phyloP scores from a whole-genome alignment of 2,113 vertebrate species.

The Narcine bancroftii region DNA sequence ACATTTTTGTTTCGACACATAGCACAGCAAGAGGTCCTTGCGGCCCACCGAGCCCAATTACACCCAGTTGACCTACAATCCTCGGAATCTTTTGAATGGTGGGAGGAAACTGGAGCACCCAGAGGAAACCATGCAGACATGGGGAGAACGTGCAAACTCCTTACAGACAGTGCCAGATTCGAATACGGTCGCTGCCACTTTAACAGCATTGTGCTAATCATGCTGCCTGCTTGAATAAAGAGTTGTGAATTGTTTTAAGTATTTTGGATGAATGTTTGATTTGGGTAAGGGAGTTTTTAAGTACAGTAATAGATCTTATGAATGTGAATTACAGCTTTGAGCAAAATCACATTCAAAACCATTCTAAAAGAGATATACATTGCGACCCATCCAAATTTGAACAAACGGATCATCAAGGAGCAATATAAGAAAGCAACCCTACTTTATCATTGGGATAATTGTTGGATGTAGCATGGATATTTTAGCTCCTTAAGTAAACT shows the following conservation, averaged over 20 bases:
- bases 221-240: not conserved
- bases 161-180: too few species aligned
- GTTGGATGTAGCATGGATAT: slow-evolving; percentile 55
- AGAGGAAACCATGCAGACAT: too few species aligned
- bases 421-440: slow-evolving; percentile 47
- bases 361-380: not conserved
- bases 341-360: not conserved
- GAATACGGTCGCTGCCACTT: too few species aligned
- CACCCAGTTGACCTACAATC: too few species aligned
- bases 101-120: too few species aligned
- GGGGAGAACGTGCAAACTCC: too few species aligned
- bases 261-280: not conserved
- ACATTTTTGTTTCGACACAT: too few species aligned
- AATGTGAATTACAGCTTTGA: not conserved
- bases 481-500: slow-evolving; percentile 53
- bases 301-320: not conserved
- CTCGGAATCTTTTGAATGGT: too few species aligned
- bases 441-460: slow-evolving; percentile 43
- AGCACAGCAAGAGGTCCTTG: too few species aligned
- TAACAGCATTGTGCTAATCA: too few species aligned
- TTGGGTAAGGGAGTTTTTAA: not conserved
- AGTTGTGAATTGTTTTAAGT: not conserved
- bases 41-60: too few species aligned
- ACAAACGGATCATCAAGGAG: slow-evolving; percentile 62
- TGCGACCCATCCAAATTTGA: slow-evolving; percentile 42